phyloP scores from a whole-genome alignment of 92 coral and sea anemone species.

The Bergia puertoricense region DNA sequence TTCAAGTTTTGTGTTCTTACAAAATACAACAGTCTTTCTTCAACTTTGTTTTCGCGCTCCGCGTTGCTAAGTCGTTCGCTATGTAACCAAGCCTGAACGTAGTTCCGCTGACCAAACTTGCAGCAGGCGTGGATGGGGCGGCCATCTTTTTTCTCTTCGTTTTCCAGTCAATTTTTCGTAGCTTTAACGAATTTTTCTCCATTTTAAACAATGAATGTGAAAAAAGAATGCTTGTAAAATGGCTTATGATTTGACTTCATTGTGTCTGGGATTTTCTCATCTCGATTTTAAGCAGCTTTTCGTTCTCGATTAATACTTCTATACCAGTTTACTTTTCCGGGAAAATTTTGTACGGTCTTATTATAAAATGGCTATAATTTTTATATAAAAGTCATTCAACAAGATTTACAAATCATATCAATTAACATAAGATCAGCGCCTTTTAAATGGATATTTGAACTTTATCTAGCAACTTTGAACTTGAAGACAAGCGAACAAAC shows the following conservation, averaged over 20 bases:
- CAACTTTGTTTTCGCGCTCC: slow-evolving; percentile 51
- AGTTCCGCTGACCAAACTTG: slow-evolving; percentile 34
- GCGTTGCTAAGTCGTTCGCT: slow-evolving; percentile 40
- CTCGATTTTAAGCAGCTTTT: slow-evolving; percentile 1
- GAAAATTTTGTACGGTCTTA: background rate
- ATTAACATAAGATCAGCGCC: background rate
- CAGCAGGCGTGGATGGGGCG: slow-evolving; percentile 8
- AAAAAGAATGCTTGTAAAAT: background rate
- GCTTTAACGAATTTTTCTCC: background rate
- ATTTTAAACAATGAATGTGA: background rate
- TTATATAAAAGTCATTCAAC: background rate
- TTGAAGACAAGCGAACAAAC: background rate
- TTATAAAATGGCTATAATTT: background rate
- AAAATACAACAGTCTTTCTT: background rate
- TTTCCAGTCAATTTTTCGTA: background rate
- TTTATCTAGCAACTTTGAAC: background rate
- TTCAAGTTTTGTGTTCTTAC: background rate
- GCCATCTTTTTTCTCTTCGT: slow-evolving; percentile 3
- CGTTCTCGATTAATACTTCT: background rate
- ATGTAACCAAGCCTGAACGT: slow-evolving; percentile 28
- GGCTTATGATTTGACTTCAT: background rate
- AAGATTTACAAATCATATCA: background rate
- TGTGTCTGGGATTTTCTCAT: background rate
- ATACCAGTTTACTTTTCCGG: background rate
- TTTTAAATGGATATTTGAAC: slow-evolving; percentile 3